Evolutionary conservation across 2,113 vertebrate genomes (phyloP).

Genomic region (Eira barbara): DNA sequence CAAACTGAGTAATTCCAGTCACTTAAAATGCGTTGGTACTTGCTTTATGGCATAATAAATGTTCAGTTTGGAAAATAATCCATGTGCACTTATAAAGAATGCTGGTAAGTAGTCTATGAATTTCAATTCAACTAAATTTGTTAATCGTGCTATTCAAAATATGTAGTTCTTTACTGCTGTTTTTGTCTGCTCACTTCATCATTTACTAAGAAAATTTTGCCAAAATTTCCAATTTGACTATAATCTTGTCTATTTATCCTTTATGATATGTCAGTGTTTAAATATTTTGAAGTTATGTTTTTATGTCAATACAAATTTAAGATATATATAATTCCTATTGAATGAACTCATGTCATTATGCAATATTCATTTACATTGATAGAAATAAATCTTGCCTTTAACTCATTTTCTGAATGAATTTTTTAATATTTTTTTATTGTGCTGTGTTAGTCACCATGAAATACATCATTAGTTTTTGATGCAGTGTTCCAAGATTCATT

Average conservation of each 20-base stretch:
- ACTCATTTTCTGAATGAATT: not conserved
- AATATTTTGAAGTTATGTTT: not conserved
- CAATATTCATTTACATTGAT: not conserved
- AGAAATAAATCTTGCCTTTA: not conserved
- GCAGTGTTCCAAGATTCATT: too few species aligned
- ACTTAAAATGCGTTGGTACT: not conserved
- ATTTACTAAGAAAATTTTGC: not conserved
- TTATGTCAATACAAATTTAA: not conserved
- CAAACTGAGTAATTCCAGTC: not conserved
- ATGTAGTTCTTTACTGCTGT: not conserved
- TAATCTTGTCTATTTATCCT: not conserved
- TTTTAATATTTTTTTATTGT: too few species aligned
- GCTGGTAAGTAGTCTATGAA: not conserved
- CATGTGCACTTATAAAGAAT: not conserved
- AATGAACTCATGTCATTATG: not conserved
- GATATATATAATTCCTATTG: not conserved
- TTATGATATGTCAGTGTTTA: not conserved
- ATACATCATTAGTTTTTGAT: too few species aligned
- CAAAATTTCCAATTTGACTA: not conserved
- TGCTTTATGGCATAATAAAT: not conserved
- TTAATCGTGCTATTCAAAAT: not conserved
- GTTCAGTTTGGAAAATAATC: not conserved
- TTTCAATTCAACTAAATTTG: not conserved
- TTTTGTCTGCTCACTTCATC: not conserved
- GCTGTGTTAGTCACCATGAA: too few species aligned